These are phyloP conservation scores for Pagetopsis macropterus DNA, from an alignment of 2,797 vertebrate species.

Conservation along the genomic window DNA sequence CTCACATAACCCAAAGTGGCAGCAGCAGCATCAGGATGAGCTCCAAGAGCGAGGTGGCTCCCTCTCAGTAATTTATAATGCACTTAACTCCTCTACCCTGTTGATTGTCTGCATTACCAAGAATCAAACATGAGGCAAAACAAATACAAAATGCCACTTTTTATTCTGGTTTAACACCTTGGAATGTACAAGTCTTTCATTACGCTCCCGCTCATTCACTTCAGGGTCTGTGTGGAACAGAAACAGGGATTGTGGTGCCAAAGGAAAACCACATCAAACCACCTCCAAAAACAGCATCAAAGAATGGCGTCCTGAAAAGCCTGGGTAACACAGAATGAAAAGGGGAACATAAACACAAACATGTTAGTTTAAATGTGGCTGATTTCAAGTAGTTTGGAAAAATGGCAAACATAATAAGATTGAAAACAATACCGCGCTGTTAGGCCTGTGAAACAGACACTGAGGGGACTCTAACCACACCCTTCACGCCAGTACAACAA, in stretches of 20 bases:
- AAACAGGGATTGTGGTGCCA: conserved; percentile 73
- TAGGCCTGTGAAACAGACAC: conserved; percentile 32
- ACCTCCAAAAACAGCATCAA: conserved; percentile 68
- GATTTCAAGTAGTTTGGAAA: conserved; percentile 47
- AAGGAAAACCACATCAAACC: conserved; percentile 68
- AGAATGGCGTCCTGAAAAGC: conserved; percentile 53
- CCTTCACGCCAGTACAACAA: conserved; percentile 26
- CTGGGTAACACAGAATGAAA: conserved; percentile 29
- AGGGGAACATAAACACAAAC: conserved; percentile 47
- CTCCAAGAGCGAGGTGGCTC: conserved; percentile 80
- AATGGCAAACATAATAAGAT: conserved; percentile 28
- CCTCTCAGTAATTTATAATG: conserved; percentile 83
- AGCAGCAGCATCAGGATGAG: conserved; percentile 79
- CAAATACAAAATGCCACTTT: conserved; percentile 84
- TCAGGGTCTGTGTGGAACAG: conserved; percentile 64
- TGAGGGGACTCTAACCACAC: conserved; percentile 37
- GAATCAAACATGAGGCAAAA: conserved; percentile 78
- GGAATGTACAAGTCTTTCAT: conserved; percentile 81
- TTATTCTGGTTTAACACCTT: conserved; percentile 78
- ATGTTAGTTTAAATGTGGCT: conserved; percentile 31
- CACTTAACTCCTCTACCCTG: conserved; percentile 83
- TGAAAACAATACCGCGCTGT: conserved; percentile 10
- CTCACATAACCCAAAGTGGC: conserved; percentile 87
- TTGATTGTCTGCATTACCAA: conserved; percentile 83
- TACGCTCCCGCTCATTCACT: conserved; percentile 65